These are phyloP conservation scores for Drosophila monieri DNA, from an alignment of 2,888 invertebrate species.

Conservation along the genomic window DNA sequence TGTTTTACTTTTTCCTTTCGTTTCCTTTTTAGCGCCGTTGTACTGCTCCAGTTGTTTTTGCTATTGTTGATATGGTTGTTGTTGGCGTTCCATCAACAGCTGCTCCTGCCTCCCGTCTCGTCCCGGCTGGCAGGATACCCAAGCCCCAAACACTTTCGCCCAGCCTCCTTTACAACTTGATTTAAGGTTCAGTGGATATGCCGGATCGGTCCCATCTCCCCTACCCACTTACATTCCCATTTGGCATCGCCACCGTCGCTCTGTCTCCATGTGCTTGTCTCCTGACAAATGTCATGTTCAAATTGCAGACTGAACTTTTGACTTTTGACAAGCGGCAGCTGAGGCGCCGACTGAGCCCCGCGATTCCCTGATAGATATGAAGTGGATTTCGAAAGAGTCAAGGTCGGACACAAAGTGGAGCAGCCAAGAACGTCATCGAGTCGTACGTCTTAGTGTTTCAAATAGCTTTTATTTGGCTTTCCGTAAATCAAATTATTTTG, in stretches of 20 bases:
- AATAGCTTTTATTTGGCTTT: not conserved
- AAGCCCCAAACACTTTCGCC: conserved; percentile 51
- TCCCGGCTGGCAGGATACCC: conserved; percentile 3
- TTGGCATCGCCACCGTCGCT: conserved; percentile 4
- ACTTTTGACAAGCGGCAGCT: conserved; percentile 59
- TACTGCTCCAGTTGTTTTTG: conserved; percentile 42
- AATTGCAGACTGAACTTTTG: conserved; percentile 72
- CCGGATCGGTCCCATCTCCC: conserved; percentile 31
- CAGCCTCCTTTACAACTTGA: conserved; percentile 76
- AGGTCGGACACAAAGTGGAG: conserved; percentile 23
- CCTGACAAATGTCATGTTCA: conserved; percentile 73
- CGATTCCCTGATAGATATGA: conserved; percentile 46
- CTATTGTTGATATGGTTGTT: conserved; percentile 60
- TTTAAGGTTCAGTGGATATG: conserved; percentile 77
- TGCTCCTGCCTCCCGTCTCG: conserved; percentile 48
- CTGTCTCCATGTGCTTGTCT: conserved; percentile 33
- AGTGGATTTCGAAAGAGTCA: conserved; percentile 40
- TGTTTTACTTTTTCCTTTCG: conserved; percentile 36
- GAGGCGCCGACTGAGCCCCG: conserved; percentile 24
- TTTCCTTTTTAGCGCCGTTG: conserved; percentile 28
- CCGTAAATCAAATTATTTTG: not conserved
- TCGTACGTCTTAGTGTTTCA: not conserved
- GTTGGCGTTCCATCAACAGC: conserved; percentile 74
- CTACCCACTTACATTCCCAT: not conserved
- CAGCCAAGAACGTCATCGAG: conserved; percentile 6